Conservation (phyloP, 2,113 vertebrate species). For the Puntigrus tetrazona region DNA sequence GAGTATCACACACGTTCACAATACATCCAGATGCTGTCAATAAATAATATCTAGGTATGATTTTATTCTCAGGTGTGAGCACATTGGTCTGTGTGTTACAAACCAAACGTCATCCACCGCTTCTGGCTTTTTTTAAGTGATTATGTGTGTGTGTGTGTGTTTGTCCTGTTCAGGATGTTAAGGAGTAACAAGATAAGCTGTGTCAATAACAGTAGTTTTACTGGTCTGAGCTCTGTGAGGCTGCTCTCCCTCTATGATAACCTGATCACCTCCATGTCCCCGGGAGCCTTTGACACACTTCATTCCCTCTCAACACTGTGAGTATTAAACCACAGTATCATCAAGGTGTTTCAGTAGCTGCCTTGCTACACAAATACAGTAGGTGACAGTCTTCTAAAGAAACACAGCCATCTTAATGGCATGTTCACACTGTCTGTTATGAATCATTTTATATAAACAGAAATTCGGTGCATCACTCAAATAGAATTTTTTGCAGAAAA, state of each 20-base stretch:
- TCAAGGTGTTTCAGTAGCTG: not conserved
- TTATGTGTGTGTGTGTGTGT: conserved; percentile 16
- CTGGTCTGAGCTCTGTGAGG: conserved; percentile 92
- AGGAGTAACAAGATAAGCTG: conserved; percentile 96
- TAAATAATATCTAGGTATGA: not conserved
- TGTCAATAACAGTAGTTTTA: conserved; percentile 94
- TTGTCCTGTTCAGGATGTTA: conserved; percentile 83
- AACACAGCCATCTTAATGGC: not conserved
- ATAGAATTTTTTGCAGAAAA: no score
- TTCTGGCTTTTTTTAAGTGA: conserved; percentile 1
- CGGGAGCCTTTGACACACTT: conserved; percentile 91
- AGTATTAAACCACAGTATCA: conserved; percentile 64
- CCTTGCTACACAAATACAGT: not conserved
- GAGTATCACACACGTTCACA: conserved; percentile 64
- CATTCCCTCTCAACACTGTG: conserved; percentile 95
- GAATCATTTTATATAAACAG: not conserved
- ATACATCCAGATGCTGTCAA: not conserved
- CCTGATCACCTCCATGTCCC: conserved; percentile 92
- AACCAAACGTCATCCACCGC: not conserved
- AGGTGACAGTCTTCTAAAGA: not conserved
- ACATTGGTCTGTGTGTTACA: conserved; percentile 16
- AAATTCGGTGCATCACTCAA: not conserved
- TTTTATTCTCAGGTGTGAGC: conserved; percentile 8
- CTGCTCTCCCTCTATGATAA: conserved; percentile 97
- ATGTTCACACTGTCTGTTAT: not conserved